Evolutionary conservation across 2,888 invertebrate species (phyloP), one percentile per base, ranked within the genome.

Genomic region (Pseudoips prasinana): DNA sequence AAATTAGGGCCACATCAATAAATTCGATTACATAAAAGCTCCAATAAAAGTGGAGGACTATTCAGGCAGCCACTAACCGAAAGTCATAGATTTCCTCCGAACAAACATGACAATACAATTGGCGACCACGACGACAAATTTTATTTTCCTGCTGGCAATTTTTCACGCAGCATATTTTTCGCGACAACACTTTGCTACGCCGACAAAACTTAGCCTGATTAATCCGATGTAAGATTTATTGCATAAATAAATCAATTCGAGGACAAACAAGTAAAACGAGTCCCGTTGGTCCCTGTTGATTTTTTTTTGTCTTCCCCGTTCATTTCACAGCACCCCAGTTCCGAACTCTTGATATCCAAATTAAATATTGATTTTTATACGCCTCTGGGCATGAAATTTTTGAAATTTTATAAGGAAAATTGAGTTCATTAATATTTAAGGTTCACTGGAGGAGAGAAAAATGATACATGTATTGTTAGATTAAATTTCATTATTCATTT

Each of bases 151-250:
- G 11, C 20, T 40, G 11, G 33, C 40, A 31, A 62, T 63, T 58
- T 55, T 46, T 58, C 50, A 46, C 37, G 18, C 25, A 58, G 46
- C 55, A 58, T 55, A 55, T 55, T 55, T 53, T 58, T 42, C 55
- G 61, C 61, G 60, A 64, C 65, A 72, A 69, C 75, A 73, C 70
- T 74, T 76, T 73, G 74, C 67, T 58, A n/a, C 56, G 62, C 58
- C 66, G 67, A 71, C 73, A 70, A 80, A 81, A 80, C 73, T 76
- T 65, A 71, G 66, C 64, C 71, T 80, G 81, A 84, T 85, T 84
- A 85, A 86, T 82, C 79, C 77, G 49, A 69, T 68, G 70, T 70
- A 67, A 72, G 78, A 85, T 85, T 84, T 85, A 86, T 84, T 67
- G 68, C 53, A 58, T 53, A 67, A 69, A 84, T 86, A 85, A 87